Evolutionary conservation across 2,888 invertebrate genomes (phyloP).

Genomic region (Aradus depressus): DNA sequence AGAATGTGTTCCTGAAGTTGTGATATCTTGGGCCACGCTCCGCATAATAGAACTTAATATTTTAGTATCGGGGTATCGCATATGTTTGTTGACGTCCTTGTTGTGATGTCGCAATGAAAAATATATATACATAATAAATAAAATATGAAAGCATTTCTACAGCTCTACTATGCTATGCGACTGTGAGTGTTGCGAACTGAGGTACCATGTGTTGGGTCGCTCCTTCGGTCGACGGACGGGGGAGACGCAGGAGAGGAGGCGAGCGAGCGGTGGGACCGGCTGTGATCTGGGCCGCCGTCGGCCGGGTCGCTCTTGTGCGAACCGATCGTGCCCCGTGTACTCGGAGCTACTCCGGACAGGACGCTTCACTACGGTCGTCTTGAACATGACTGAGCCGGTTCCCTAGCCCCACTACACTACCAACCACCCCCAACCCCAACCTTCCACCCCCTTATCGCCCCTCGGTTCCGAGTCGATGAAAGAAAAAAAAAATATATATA

Average conservation of each 20-base stretch:
- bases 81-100: no score
- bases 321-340: slow-evolving; percentile 65
- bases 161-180: no score
- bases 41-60: no score
- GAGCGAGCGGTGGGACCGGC: slow-evolving; percentile 4
- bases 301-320: slow-evolving; percentile 54
- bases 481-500: no score
- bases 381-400: slow-evolving; percentile 15
- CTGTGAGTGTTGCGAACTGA: no score
- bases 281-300: slow-evolving; percentile 14
- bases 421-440: slow-evolving; percentile 7
- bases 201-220: slow-evolving; percentile 10
- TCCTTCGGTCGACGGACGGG: slow-evolving; percentile 10
- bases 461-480: neutral
- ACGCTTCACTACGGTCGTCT: slow-evolving; percentile 27
- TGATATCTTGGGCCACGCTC: no score
- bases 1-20: no score
- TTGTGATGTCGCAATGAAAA: no score
- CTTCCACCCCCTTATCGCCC: slow-evolving; percentile 1
- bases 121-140: no score
- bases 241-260: slow-evolving; percentile 8
- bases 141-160: no score
- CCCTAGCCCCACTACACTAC: neutral
- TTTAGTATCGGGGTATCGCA: no score
- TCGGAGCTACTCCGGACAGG: slow-evolving; percentile 23